Evolutionary conservation across 1,140 invertebrate genomes (phyloP), one percentile per base, ranked within the genome.

Genomic region (Ceratina calcarata): DNA sequence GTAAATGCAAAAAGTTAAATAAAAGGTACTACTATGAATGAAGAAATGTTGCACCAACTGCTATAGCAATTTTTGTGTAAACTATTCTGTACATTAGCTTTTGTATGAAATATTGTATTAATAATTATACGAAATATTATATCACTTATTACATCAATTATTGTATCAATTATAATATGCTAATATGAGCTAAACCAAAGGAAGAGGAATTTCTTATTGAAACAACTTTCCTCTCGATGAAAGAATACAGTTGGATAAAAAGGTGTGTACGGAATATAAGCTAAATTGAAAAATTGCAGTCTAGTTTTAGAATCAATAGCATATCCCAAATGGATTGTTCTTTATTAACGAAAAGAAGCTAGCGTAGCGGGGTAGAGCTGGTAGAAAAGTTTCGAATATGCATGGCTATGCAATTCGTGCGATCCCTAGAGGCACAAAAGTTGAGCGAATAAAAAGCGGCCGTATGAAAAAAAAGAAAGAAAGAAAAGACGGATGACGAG

Each of bases 301-400:
- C 61, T 66, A 58, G 81, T 85, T 78, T 78, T 82, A 68, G 55
- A 60, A 82, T 78, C 70, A 70, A 74, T 81, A 60, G 22, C 51
- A 72, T 49, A 70, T 85, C 69, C 80, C 71, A 78, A 73, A 85
- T 75, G 81, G 74, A 68, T 10, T 74, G 70, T 83, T 78, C 73
- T 78, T 86, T 86, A 83, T 86, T 83, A 82, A 86, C 55, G 71
- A 73, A 79, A 81, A 64, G 72, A 72, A 84, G 83, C 71, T 77
- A 83, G 78, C 78, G 60, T 57, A 61, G 69, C 57, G 68, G 66
- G 53, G 74, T 69, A 85, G 72, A 69, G 32, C 57, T 10, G 27
- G 58, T 60, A 49, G 72, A 49, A 76, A 80, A 84, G 83, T 84
- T 86, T 55, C 84, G 85, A 86, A 86, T 85, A 82, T 86, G 85